These are phyloP conservation scores for Montifringilla adamsi DNA, from an alignment of 2,113 vertebrate species.

Conservation along the genomic window DNA sequence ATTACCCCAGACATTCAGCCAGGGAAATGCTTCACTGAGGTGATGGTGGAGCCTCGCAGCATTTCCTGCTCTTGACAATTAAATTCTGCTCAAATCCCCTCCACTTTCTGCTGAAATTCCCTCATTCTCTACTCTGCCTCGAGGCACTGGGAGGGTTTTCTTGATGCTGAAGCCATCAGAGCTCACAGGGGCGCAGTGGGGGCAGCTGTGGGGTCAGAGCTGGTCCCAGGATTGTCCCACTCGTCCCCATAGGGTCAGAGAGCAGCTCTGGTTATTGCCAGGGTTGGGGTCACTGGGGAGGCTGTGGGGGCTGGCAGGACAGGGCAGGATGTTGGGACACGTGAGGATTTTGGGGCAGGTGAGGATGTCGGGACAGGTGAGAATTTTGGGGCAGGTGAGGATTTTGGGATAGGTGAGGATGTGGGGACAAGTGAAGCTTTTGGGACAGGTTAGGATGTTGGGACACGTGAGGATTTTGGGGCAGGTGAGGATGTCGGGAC, in stretches of 20 bases:
- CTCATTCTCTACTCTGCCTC: not conserved
- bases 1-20: not conserved
- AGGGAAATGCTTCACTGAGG: not conserved
- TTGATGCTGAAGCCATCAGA: rapidly evolving
- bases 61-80: not conserved
- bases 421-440: too few species aligned
- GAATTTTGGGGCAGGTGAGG: too few species aligned
- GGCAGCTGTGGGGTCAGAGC: not conserved
- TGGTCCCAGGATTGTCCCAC: not conserved
- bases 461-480: rapidly evolving
- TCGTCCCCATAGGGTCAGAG: rapidly evolving
- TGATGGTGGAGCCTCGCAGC: not conserved
- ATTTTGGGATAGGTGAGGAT: rapidly evolving
- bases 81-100: not conserved
- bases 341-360: too few species aligned
- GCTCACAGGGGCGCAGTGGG: rapidly evolving
- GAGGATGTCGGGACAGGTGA: too few species aligned
- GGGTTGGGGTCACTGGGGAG: rapidly evolving
- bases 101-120: not conserved
- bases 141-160: not conserved
- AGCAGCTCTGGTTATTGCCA: rapidly evolving
- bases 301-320: not conserved
- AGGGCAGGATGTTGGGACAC: too few species aligned
- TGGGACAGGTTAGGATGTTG: rapidly evolving
- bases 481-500: rapidly evolving